These are phyloP conservation scores for Drosophila quasianomalipes DNA, from an alignment of 2,888 invertebrate species.

Conservation along the genomic window DNA sequence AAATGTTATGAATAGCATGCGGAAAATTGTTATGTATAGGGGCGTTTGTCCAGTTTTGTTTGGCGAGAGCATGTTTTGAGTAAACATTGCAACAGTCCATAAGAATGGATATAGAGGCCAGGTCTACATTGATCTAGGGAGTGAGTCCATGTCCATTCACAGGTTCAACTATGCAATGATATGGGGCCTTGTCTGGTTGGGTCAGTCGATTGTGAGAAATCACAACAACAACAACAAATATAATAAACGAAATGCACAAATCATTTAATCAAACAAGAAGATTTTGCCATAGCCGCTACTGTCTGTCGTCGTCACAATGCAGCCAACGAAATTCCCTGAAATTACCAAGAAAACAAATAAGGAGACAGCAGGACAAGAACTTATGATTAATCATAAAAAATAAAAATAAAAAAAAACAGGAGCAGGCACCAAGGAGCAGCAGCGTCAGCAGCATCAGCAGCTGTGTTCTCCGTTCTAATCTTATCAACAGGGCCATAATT, in stretches of 20 bases:
- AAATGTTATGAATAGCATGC: constrained; percentile 33
- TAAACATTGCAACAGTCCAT: constrained; percentile 59
- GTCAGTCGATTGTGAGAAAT: constrained; percentile 33
- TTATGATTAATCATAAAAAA: constrained; percentile 57
- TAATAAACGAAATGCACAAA: constrained; percentile 54
- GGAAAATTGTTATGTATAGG: constrained; percentile 41
- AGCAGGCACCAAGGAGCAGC: constrained; percentile 15
- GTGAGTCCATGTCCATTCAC: constrained; percentile 53
- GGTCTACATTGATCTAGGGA: constrained; percentile 27
- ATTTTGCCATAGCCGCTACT: constrained; percentile 26
- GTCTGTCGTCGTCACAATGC: constrained; percentile 45
- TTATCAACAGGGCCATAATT: constrained; percentile 79
- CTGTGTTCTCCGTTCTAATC: constrained; percentile 48
- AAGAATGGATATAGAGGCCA: constrained; percentile 17
- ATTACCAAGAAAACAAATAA: constrained; percentile 32
- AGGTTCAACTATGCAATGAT: constrained; percentile 20
- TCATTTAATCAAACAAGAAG: constrained; percentile 65
- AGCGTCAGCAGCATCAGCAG: constrained; percentile 42
- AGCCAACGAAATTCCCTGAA: constrained; percentile 54
- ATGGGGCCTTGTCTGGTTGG: constrained; percentile 38
- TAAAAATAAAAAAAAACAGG: constrained; percentile 17
- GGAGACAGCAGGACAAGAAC: constrained; percentile 14
- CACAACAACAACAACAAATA: background rate
- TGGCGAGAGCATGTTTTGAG: constrained; percentile 69
- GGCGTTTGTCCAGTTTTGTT: constrained; percentile 68